These are phyloP conservation scores for Trialeurodes vaporariorum DNA, from an alignment of 1,140 invertebrate genomes.

Conservation along the genomic window DNA sequence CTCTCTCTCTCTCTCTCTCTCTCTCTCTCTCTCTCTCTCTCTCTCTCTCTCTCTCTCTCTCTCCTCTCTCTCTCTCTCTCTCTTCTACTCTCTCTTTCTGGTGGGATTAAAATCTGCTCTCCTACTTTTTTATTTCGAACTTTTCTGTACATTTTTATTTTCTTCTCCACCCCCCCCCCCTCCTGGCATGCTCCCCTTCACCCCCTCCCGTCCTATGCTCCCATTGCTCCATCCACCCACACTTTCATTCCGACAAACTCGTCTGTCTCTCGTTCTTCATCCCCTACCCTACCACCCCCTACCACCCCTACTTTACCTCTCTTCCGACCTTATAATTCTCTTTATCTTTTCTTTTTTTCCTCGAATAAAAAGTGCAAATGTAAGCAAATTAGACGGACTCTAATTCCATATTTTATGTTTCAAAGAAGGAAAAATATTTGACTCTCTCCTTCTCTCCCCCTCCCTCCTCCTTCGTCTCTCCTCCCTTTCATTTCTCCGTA, in stretches of 20 bases:
- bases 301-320: too few relatives aligned
- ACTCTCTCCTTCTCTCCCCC: not conserved
- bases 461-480: not conserved
- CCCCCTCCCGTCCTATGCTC: too few relatives aligned
- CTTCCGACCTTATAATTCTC: not conserved
- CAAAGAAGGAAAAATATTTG: not conserved
- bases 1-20: too few relatives aligned
- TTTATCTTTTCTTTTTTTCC: not conserved
- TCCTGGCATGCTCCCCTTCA: too few relatives aligned
- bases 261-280: not conserved
- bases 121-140: too few relatives aligned
- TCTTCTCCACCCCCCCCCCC: not conserved
- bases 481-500: too few relatives aligned
- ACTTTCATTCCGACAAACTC: too few relatives aligned
- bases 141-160: not conserved
- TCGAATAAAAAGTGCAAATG: not conserved
- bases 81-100: too few relatives aligned
- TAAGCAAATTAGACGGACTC: not conserved
- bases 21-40: too few relatives aligned
- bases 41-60: too few relatives aligned
- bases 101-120: not conserved
- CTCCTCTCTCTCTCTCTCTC: too few relatives aligned
- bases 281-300: not conserved
- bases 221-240: too few relatives aligned
- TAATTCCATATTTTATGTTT: slow-evolving; percentile 1